Conservation (phyloP, 2,797 vertebrate genomes). For the Acipenser transmontanus region DNA sequence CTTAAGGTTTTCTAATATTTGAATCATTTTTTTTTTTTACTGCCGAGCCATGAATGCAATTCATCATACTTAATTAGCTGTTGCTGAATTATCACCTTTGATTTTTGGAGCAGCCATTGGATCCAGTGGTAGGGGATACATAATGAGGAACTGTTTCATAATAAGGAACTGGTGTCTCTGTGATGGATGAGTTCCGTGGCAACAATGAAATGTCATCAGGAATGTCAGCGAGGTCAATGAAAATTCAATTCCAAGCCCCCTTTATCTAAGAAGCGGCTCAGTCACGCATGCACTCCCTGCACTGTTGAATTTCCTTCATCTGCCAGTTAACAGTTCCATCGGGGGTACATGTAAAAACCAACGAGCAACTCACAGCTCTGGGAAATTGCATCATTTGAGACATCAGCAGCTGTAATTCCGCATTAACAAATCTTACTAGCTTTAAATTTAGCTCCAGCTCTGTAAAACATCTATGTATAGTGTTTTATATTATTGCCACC, state of each 20-base stretch:
- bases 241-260: constrained; percentile 28
- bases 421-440: constrained; percentile 30
- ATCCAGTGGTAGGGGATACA: constrained; percentile 33
- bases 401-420: constrained; percentile 59
- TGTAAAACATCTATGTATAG: neutral
- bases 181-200: constrained; percentile 47
- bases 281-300: constrained; percentile 40
- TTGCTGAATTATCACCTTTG: constrained; percentile 59
- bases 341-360: constrained; percentile 43
- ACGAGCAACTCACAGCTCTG: constrained; percentile 35
- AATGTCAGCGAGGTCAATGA: constrained; percentile 32
- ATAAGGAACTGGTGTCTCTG: constrained; percentile 31
- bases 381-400: constrained; percentile 61
- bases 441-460: neutral
- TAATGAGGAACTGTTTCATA: constrained; percentile 42
- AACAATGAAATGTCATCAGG: constrained; percentile 38
- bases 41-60: constrained; percentile 45
- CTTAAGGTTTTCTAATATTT: constrained; percentile 1
- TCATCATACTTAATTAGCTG: constrained; percentile 64
- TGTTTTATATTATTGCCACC: no score
- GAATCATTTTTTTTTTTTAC: constrained; percentile 36
- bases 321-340: constrained; percentile 44
- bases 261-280: constrained; percentile 25
- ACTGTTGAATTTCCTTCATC: constrained; percentile 39
- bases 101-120: constrained; percentile 50